These are phyloP conservation scores for Rosalia funebris DNA, from an alignment of 2,888 invertebrate genomes.

Conservation along the genomic window DNA sequence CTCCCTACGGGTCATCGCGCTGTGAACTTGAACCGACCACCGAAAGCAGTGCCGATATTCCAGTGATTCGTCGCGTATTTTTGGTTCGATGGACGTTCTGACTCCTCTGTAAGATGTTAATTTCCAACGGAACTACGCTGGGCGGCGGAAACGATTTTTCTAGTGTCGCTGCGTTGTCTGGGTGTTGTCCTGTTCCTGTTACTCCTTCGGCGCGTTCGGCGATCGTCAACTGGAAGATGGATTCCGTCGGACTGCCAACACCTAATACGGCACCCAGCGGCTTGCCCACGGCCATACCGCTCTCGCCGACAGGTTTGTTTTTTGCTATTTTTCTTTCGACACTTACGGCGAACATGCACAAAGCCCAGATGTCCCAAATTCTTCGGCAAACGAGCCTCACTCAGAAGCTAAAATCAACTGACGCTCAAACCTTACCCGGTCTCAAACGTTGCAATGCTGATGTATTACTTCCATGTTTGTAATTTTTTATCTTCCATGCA, in stretches of 20 bases:
- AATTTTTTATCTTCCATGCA: no score
- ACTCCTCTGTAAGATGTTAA: constrained; percentile 67
- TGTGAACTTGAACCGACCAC: constrained; percentile 20
- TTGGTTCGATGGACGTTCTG: constrained; percentile 24
- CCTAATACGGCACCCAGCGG: constrained; percentile 67
- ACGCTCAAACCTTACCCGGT: no score
- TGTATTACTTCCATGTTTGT: no score
- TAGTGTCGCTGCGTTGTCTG: constrained; percentile 61
- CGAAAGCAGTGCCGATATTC: constrained; percentile 11
- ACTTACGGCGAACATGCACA: no score
- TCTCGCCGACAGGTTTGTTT: constrained; percentile 69
- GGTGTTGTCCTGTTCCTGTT: constrained; percentile 67
- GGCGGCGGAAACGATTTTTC: constrained; percentile 61
- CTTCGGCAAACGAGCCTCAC: no score
- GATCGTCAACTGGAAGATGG: constrained; percentile 71
- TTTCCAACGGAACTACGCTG: constrained; percentile 71
- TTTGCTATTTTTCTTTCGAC: background rate
- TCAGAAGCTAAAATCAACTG: no score
- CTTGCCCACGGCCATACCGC: constrained; percentile 65
- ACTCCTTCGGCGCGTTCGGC: constrained; percentile 65
- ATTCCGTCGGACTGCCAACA: constrained; percentile 67
- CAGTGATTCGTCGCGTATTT: constrained; percentile 20
- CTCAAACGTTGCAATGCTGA: no score
- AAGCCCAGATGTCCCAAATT: no score
- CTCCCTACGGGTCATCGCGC: constrained; percentile 37